Percentiles rank a stretch among this genome's conserved stretches.
Evolutionary conservation across 2,113 vertebrate species (phyloP).

Genomic region (Bungarus multicinctus): DNA sequence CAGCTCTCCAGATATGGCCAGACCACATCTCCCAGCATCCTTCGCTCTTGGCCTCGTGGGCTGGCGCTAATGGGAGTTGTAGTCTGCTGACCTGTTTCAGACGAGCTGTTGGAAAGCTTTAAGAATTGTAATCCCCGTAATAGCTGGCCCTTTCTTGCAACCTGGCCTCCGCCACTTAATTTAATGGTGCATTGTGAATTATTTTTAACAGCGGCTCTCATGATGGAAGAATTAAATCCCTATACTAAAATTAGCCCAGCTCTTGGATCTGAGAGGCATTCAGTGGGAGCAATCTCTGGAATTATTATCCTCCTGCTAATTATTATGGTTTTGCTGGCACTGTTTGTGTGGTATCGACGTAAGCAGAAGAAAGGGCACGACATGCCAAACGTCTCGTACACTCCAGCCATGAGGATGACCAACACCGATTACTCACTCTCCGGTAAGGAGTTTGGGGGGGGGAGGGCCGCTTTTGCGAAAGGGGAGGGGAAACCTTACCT

Average conservation of each 20-base stretch:
- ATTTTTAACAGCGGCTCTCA: conserved; percentile 85
- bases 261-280: conserved; percentile 90
- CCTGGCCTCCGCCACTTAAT: conserved; percentile 44
- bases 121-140: background rate
- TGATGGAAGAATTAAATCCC: conserved; percentile 99
- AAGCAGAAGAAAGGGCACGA: conserved; percentile 92
- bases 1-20: background rate
- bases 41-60: background rate
- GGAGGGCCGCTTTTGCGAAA: conserved; percentile 39
- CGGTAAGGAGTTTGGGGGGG: conserved; percentile 75
- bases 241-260: conserved; percentile 99
- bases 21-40: background rate
- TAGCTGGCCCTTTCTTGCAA: conserved; percentile 6
- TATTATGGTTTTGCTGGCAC: conserved; percentile 90
- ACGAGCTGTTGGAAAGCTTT: background rate
- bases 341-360: conserved; percentile 94
- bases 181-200: conserved; percentile 66
- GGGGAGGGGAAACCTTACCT: conserved; percentile 16
- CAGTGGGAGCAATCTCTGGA: conserved; percentile 94
- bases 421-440: conserved; percentile 95
- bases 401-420: conserved; percentile 90
- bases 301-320: conserved; percentile 94
- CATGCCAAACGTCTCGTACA: conserved; percentile 95
- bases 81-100: background rate
- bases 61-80: background rate